Evolutionary conservation across 2,113 vertebrate species (phyloP).

Genomic region (Leptosomus discolor): DNA sequence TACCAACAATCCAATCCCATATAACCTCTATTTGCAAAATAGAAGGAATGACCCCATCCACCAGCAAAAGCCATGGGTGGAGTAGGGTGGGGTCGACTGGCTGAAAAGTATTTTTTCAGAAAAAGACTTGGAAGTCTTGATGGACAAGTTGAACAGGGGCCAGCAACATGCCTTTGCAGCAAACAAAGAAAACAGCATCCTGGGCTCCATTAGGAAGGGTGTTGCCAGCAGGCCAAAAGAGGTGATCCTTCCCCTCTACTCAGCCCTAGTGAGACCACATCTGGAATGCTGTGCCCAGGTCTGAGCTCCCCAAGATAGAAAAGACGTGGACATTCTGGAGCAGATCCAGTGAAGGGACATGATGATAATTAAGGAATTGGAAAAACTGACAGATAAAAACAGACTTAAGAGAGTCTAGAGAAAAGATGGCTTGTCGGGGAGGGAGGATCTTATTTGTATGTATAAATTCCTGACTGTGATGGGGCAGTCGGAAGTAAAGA

Average conservation of each 20-base stretch:
- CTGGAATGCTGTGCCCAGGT: neutral
- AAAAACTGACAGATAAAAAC: neutral
- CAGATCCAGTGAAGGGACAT: neutral
- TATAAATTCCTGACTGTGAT: neutral
- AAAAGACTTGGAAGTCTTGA: neutral
- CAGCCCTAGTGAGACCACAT: neutral
- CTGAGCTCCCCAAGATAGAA: neutral
- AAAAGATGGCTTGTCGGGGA: neutral
- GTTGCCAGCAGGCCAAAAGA: neutral
- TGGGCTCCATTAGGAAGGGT: neutral
- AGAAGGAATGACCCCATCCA: neutral
- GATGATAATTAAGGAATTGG: neutral
- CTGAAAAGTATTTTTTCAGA: neutral
- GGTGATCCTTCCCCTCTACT: neutral
- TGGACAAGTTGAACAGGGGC: neutral
- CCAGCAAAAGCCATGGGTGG: neutral
- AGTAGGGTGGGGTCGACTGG: rapidly evolving
- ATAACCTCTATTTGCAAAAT: neutral
- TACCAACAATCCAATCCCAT: neutral
- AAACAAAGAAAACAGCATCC: neutral
- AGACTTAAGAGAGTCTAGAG: neutral
- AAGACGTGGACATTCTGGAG: neutral
- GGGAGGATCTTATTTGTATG: neutral
- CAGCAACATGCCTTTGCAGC: neutral
- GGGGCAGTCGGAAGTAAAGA: neutral